Base-by-base conservation (phyloP, 2,797 vertebrate species). In the Peromyscus aztecus region DNA sequence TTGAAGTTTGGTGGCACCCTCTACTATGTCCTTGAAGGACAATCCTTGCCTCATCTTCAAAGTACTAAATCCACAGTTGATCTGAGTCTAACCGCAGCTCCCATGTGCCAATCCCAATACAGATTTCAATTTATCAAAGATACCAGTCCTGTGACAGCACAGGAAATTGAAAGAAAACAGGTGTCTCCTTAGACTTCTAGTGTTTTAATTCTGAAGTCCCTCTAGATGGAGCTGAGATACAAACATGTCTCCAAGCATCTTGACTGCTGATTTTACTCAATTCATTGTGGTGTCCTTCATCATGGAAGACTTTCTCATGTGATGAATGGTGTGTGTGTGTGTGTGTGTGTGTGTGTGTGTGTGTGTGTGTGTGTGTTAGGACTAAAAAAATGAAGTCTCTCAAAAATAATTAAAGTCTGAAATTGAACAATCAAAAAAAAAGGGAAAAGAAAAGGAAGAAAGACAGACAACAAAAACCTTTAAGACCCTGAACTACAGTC, bases 101-200 rank as follows among this genome's bases (percentile, higher is more conserved):
- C 40, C 40, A 17, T n/a, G 37, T 82, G 52, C 19, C 83, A 69
- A 69, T 82, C 16, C 49, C 21, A 59, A 81, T 55, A 52, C n/a
- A 80, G 16, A 90, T 65, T 76, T 81, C 24, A 65, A 34, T 31
- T 67, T 5, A 91, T 59, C 88, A 91, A 87, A 77, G 24, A 59
- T 69, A 69, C 61, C 59, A 91, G 59, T 43, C 71, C 34, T 17
- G 2, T 69, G 49, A 86, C 77, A 94, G 40, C 69, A 43, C 40
- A 91, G 83, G 67, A 94, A 77, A 96, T 83, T 88, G 69, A 83
- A 88, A 83, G 49, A 76, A 94, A 91, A 83, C 27, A 31, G 76
- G 16, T 31, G 5, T 76, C 37, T 59, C 34, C 37, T 96, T 57
- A 86, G 65, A 90, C 37, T 81, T 57, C 57, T 46, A 11, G 13